phyloP scores from a whole-genome alignment of 2,113 vertebrate genomes.

The Corythoichthys haematopterus region DNA sequence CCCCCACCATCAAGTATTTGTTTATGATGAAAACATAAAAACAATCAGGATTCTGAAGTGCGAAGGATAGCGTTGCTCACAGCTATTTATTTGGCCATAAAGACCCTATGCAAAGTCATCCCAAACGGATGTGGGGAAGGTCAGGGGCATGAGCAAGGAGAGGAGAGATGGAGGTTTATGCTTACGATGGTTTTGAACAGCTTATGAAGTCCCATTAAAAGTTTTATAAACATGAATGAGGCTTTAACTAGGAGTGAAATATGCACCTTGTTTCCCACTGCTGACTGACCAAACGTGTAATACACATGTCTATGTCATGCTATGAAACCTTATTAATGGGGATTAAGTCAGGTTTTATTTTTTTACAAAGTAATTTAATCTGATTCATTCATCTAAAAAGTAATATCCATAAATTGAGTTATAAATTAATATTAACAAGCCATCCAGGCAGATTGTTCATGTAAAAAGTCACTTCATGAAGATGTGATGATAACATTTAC shows the following conservation, averaged over 20 bases:
- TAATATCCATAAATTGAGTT: constrained; percentile 54
- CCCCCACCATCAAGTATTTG: constrained; percentile 73
- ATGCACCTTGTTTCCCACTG: constrained; percentile 63
- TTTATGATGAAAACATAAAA: constrained; percentile 75
- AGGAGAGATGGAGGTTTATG: constrained; percentile 62
- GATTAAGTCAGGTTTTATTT: constrained; percentile 44
- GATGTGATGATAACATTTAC: not conserved
- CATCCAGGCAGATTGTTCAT: not conserved
- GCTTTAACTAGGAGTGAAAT: constrained; percentile 79
- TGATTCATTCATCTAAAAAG: constrained; percentile 59
- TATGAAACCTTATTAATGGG: constrained; percentile 73
- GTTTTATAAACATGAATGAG: constrained; percentile 80
- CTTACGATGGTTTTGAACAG: constrained; percentile 74
- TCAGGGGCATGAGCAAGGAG: constrained; percentile 61
- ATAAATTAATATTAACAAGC: not conserved
- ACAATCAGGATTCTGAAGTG: constrained; percentile 72
- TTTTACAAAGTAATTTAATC: constrained; percentile 63
- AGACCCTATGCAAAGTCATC: constrained; percentile 68
- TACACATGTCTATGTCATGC: constrained; percentile 75
- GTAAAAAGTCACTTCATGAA: not conserved
- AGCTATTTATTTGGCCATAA: constrained; percentile 73
- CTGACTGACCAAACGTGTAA: constrained; percentile 67
- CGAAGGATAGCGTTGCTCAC: constrained; percentile 66
- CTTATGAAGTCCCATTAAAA: constrained; percentile 80
- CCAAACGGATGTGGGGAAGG: constrained; percentile 66